Evolutionary conservation across 2,113 vertebrate genomes (phyloP).

Genomic region (Epinephelus fuscoguttatus): DNA sequence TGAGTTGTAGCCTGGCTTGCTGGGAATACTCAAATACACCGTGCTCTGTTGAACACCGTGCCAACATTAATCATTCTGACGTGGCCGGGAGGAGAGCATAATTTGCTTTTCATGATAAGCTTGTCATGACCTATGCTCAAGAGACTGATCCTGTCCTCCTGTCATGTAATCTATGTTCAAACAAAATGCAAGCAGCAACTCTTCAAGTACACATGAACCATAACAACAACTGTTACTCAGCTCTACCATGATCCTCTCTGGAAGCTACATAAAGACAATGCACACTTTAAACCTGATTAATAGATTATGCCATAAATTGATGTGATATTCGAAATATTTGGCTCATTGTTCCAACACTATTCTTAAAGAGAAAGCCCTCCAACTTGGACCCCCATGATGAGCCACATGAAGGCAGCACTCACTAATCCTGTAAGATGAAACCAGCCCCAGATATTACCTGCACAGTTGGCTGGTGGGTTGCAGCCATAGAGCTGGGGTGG

Average conservation of each 20-base stretch:
- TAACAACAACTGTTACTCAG: not conserved
- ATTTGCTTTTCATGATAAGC: slow-evolving; percentile 12
- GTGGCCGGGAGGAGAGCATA: not conserved
- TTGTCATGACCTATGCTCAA: not conserved
- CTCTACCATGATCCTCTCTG: not conserved
- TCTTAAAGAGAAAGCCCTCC: not conserved
- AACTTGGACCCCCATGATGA: not conserved
- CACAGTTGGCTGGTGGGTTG: slow-evolving; percentile 11
- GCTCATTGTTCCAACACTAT: not conserved
- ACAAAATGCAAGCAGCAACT: slow-evolving; percentile 10
- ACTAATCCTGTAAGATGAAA: not conserved
- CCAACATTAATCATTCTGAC: slow-evolving; percentile 10
- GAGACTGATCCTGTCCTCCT: not conserved
- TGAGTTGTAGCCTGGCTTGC: not conserved
- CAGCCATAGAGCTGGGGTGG: slow-evolving; percentile 43
- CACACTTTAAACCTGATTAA: not conserved
- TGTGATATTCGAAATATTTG: not conserved
- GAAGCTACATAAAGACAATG: not conserved
- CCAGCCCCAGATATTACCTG: slow-evolving; percentile 47
- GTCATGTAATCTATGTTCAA: not conserved
- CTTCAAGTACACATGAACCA: slow-evolving; percentile 21
- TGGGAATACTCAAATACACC: not conserved
- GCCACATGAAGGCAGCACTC: not conserved
- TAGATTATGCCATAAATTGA: not conserved
- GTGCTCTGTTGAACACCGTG: not conserved